A percentile compares a stretch with the other conserved stretches of the same genome.
phyloP scores from a whole-genome alignment of 1,140 invertebrate genomes.

The Magallana gigas region DNA sequence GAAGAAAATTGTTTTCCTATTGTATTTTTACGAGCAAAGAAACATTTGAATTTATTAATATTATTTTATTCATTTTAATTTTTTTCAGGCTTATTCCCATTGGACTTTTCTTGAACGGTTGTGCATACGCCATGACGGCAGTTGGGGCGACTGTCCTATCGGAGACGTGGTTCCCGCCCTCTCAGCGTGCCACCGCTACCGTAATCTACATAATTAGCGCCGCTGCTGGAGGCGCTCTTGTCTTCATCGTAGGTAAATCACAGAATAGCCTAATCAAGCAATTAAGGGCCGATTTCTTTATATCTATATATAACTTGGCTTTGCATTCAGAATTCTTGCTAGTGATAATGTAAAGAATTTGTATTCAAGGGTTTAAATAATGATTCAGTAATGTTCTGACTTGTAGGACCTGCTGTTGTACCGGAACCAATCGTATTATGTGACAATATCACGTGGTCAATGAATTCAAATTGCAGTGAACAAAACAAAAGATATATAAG shows the following conservation, averaged over 20 bases:
- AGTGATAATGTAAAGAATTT: no score
- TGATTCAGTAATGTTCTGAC: no score
- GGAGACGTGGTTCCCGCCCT: constrained; percentile 49
- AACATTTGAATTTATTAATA: neutral
- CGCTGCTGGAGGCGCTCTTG: neutral
- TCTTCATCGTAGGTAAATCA: constrained; percentile 49
- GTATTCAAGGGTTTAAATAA: no score
- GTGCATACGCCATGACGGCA: constrained; percentile 33
- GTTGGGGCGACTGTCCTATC: constrained; percentile 44
- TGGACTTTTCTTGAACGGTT: constrained; percentile 46
- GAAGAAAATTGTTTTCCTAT: no score
- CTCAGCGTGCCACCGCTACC: constrained; percentile 38
- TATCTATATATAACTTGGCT: no score
- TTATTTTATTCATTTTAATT: neutral
- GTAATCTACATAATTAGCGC: constrained; percentile 27
- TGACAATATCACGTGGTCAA: constrained; percentile 13
- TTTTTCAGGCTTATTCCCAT: constrained; percentile 43
- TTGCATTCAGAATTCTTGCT: no score
- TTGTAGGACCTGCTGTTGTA: constrained; percentile 5
- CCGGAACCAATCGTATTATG: constrained; percentile 2
- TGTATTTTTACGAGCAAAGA: no score
- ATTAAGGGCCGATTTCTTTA: no score
- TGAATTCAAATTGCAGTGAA: constrained; percentile 1
- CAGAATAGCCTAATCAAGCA: neutral
- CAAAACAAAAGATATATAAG: neutral